Base-by-base conservation (phyloP, 2,888 invertebrate genomes). In the Philhelius pedissequus region DNA sequence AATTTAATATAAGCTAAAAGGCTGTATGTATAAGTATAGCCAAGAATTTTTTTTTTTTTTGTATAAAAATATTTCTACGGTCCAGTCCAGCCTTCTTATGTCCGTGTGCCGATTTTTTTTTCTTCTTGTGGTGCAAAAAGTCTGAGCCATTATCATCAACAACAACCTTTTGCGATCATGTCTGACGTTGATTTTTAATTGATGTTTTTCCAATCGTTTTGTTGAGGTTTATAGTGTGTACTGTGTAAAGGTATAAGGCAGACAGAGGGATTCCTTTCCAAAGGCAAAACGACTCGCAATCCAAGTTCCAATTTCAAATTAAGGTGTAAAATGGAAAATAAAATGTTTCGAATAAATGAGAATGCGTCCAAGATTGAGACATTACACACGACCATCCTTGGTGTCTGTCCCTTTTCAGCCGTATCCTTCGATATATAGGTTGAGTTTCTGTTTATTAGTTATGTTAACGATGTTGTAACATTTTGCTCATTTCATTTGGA, bases 101-200 rank as follows among this genome's bases (percentile, higher is more conserved):
- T 18, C 58, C 25, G 30, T 64, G 35, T n/a, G n/a, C n/a, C n/a
- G 45, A 60, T 54, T 40, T 40, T 15, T 6, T 52, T 48, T 69
- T 50, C 43, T 81, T 71, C 58, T 50, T 32, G 50, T 50, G 13
- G 13, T 32, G n/a, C 32, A 35, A 48, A 18, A 64, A 64, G 32
- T 50, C 68, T 48, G 43, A 74, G 50, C 83, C 83, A 83, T 83
- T 83, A 83, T 83, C 79, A 83, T 83, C 74, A 83, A 83, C 83
- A 83, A 83, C 73, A 62, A 43, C 62, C 62, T 69, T 79, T 50
- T 87, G 87, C 87, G 90, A 90, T 90, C 90, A 90, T 90, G 90
- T 90, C 90, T 89, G 89, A 90, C 90, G 90, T 90, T 90, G 90
- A 90, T 90, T 90, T 90, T 90, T 90, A 90, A 90, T 90, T 90